Evolutionary conservation across 2,888 invertebrate species (phyloP), one percentile per base, ranked within the genome.

Genomic region (Agrochola lychnidis): DNA sequence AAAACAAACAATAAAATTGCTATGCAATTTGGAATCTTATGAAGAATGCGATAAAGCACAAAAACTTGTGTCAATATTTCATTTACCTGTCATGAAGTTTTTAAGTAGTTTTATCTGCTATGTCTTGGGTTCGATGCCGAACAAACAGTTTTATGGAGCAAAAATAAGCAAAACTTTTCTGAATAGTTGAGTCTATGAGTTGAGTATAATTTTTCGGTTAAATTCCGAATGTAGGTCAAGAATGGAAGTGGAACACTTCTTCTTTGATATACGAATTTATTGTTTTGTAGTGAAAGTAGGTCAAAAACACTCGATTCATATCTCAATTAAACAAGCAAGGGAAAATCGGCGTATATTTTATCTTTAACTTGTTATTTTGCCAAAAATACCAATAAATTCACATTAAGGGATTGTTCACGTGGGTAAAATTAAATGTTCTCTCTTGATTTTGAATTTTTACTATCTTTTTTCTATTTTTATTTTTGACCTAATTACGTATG

Each of bases 61-160:
- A 67, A 73, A 36, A 66, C 19, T 40, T 51, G 16, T 30, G 62
- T 22, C 59, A 59, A 69, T 80, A 77, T 70, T 57, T 84, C 66
- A 19, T 53, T 62, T 56, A 78, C 75, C 74, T 85, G 81, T 68
- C 83, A 63, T 51, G 36, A 76, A 82, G 79, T 66, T 79, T 87
- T 73, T 82, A 86, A 88, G 70, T 86, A 64, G 76, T 77, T 81
- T 70, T 78, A 76, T 79, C 75, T 62, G 57, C 62, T 63, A 25
- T 25, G 62, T 70, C 73, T 74, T 30, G 73, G 68, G 64, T 81
- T 59, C 22, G 71, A 70, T 67, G 79, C 81, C 86, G 78, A 81
- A 78, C 66, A 87, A 87, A 86, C 67, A 86, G 53, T 80, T 70
- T 73, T 48, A 19, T 57, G 63, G 48, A 71, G 30, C 5, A 36